These are phyloP conservation scores for Gambusia yucatana DNA, from an alignment of 2,797 vertebrate genomes.

Conservation along the genomic window DNA sequence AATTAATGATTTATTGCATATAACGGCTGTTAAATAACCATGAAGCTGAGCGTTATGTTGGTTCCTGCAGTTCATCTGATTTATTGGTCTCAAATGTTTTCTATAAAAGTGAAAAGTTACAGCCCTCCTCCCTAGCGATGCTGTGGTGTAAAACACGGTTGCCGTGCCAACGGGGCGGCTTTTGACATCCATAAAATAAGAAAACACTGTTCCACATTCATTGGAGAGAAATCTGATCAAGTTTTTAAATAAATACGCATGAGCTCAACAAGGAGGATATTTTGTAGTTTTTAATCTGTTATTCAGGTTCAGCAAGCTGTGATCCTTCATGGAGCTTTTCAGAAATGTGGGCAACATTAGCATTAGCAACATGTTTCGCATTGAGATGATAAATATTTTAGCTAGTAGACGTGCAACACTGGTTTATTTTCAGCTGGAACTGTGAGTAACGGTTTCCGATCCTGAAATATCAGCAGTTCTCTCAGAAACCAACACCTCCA, in stretches of 20 bases:
- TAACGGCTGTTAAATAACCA: background rate
- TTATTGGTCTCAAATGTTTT: background rate
- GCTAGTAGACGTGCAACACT: background rate
- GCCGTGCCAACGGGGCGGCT: background rate
- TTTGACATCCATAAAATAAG: background rate
- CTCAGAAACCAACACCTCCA: background rate
- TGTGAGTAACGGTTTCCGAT: background rate
- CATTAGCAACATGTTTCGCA: too few species aligned
- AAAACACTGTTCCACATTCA: too few species aligned
- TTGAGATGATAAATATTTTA: background rate
- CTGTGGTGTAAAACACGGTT: background rate
- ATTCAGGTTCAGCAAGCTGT: too few species aligned
- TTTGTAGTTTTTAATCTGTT: too few species aligned
- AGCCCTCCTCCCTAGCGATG: background rate
- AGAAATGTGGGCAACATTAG: too few species aligned
- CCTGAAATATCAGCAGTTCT: background rate
- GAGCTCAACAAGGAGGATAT: too few species aligned
- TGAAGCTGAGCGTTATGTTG: background rate
- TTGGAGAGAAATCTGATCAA: background rate
- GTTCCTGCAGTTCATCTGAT: background rate
- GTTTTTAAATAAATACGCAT: too few species aligned
- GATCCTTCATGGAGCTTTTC: too few species aligned
- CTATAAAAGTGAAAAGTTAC: background rate
- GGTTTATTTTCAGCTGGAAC: background rate
- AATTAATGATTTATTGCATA: background rate